Evolutionary conservation across 2,797 vertebrate genomes (phyloP), one percentile per base, ranked within the genome.

Genomic region (Malurus splendens): DNA sequence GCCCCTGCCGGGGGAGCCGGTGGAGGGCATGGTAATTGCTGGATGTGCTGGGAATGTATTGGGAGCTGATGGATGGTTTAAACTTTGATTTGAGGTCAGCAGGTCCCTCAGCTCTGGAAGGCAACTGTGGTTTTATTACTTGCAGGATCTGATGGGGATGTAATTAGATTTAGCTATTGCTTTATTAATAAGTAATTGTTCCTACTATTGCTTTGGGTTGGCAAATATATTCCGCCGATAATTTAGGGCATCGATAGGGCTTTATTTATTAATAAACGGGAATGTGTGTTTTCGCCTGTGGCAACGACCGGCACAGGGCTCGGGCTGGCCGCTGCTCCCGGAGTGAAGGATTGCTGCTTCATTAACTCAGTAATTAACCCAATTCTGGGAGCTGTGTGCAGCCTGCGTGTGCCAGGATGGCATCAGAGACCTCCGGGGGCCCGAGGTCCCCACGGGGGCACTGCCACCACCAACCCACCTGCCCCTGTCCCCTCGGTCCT

Each of bases 171-270:
- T 95, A 95, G 96, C 96, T 92, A 94, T 96, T 95, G 96, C 96
- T 96, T 97, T 97, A 97, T 97, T 97, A 97, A 97, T 97, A 97
- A 97, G 96, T 97, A 94, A 97, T 97, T 83, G 66, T 93, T 93
- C 95, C 95, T 45, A 32, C 92, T 62, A 61, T 82, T 65, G 47
- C 95, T 83, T 68, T 82, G 94, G 94, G 95, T 94, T 94, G 52
- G 96, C 92, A 78, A 95, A 96, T 94, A 39, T 88, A 90, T 96
- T 94, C 96, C 30, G 14, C 93, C 68, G 96, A 93, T 97, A 94
- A 97, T 96, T 96, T 90, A 59, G 94, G 94, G 96, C 93, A 52
- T 42, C 36, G 85, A 83, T 81, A 74, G 19, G 95, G 90, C 64
- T 94, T 95, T 96, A 94, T 95, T 96, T 96, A 94, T 96, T 95